A percentile compares a stretch with the other conserved stretches of the same genome.
phyloP scores from a whole-genome alignment of 2,113 vertebrate species.

The Daboia siamensis region DNA sequence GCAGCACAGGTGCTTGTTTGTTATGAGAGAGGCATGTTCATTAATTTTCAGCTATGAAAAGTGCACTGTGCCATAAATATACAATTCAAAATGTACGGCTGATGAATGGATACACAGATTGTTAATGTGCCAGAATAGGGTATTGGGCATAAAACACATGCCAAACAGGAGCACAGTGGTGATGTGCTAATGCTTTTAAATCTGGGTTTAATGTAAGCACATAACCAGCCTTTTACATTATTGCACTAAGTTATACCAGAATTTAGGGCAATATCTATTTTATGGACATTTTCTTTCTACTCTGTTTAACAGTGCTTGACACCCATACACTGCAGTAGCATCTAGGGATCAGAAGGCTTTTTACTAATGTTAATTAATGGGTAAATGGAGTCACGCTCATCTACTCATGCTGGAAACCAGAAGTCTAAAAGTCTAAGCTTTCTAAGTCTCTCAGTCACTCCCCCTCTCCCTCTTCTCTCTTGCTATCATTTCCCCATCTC shows the following conservation, averaged over 20 bases:
- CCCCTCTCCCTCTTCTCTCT: not conserved
- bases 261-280: constrained; percentile 66
- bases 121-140: constrained; percentile 96
- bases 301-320: constrained; percentile 71
- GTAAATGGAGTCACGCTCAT: constrained; percentile 64
- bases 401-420: constrained; percentile 50
- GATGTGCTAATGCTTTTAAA: constrained; percentile 81
- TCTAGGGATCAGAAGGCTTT: constrained; percentile 66
- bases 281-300: constrained; percentile 53
- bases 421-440: constrained; percentile 2
- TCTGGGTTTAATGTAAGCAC: constrained; percentile 65
- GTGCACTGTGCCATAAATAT: constrained; percentile 98
- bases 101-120: constrained; percentile 99
- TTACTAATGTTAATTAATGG: constrained; percentile 70
- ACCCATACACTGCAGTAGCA: constrained; percentile 60
- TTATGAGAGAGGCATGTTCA: constrained; percentile 99
- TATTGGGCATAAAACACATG: constrained; percentile 84
- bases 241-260: constrained; percentile 66
- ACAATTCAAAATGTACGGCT: constrained; percentile 95
- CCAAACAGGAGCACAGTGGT: constrained; percentile 82
- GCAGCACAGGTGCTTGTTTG: constrained; percentile 99
- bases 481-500: too few species aligned
- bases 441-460: not conserved
- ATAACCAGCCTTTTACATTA: constrained; percentile 63
- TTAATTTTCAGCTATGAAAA: constrained; percentile 99